These are phyloP conservation scores for Bactericera cockerelli DNA, from an alignment of 1,140 invertebrate genomes.

Conservation along the genomic window DNA sequence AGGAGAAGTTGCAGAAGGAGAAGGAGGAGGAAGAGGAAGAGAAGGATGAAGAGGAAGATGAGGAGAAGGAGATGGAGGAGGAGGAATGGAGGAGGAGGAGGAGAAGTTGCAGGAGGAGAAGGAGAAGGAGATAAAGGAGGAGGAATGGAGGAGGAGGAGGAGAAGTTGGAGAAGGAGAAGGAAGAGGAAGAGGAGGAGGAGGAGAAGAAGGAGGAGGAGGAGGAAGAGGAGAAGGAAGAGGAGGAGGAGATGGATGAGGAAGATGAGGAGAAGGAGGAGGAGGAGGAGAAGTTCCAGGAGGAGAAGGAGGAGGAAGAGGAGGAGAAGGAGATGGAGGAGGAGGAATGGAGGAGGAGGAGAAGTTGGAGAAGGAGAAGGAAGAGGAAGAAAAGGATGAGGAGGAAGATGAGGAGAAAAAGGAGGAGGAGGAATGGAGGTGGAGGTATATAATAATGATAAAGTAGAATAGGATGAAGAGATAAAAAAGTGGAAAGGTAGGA, in stretches of 20 bases:
- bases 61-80: no score
- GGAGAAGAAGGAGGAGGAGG: background rate
- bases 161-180: no score
- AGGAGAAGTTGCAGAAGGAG: no score
- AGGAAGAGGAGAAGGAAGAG: background rate
- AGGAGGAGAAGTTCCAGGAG: background rate
- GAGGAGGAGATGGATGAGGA: no score
- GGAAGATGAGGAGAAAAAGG: background rate
- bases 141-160: no score
- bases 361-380: no score
- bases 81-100: background rate
- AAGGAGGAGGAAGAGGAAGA: background rate
- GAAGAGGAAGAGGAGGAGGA: background rate
- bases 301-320: background rate
- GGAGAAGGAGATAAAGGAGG: background rate
- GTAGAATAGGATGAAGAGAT: no score
- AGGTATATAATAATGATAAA: background rate
- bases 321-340: background rate
- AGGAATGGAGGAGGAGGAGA: background rate
- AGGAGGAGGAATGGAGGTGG: background rate
- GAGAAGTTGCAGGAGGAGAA: constrained; percentile 10
- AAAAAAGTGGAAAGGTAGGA: no score
- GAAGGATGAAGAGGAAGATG: no score
- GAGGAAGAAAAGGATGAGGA: no score
- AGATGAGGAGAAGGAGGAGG: no score